Percentiles rank a stretch among this genome's conserved stretches.
Conservation (phyloP, 2,113 vertebrate species). For the Xenopus tropicalis region UCB_Xtro_10.0 CM004443.2:123740501-123741000, state of each 20-base stretch:
- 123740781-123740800: conserved; percentile 13
- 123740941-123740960: no score
- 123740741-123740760: conserved; percentile 34
- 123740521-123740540: conserved; percentile 14
- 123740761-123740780: conserved; percentile 26
- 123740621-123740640: not conserved
- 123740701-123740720: conserved; percentile 24
- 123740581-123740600: conserved; percentile 1
- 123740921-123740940: no score
- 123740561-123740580: not conserved
- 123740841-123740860: conserved; percentile 13
- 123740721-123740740: conserved; percentile 26
- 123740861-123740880: no score
- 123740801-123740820: conserved; percentile 24
- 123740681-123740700: conserved; percentile 13
- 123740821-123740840: conserved; percentile 18
- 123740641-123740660: no score
- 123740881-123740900: no score
- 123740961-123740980: no score
- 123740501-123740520: not conserved
- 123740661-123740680: conserved; percentile 11
- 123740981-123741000: no score
- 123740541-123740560: conserved; percentile 4
- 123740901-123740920: no score
- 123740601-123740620: not conserved